These are phyloP conservation scores for Ornithoptera priamus DNA, from an alignment of 2,888 invertebrate species.

Conservation along the genomic window DNA sequence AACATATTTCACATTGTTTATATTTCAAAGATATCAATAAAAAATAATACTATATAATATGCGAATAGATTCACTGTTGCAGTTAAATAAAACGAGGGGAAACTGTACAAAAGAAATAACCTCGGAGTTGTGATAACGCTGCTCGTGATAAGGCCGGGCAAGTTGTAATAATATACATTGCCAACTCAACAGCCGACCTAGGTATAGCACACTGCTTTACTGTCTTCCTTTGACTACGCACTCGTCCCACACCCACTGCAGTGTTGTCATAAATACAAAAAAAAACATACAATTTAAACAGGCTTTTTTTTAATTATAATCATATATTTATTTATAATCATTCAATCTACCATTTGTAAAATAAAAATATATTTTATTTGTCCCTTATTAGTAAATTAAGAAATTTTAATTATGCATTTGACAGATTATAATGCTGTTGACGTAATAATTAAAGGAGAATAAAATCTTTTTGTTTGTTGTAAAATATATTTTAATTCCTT, in stretches of 20 bases:
- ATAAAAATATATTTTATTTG: slow-evolving; percentile 16
- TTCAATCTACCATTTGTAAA: background rate
- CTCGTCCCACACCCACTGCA: slow-evolving; percentile 66
- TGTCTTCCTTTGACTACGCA: slow-evolving; percentile 42
- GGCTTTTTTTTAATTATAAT: slow-evolving; percentile 10
- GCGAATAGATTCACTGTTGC: slow-evolving; percentile 6
- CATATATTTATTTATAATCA: background rate
- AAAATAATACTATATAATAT: background rate
- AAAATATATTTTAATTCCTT: slow-evolving; percentile 7
- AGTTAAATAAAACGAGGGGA: slow-evolving; percentile 59
- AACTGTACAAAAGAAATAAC: slow-evolving; percentile 63
- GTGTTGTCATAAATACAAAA: slow-evolving; percentile 56
- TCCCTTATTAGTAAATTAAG: background rate
- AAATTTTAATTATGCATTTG: slow-evolving; percentile 7
- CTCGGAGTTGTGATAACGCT: slow-evolving; percentile 60
- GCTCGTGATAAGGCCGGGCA: slow-evolving; percentile 44
- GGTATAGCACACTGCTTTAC: slow-evolving; percentile 72
- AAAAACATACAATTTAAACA: background rate
- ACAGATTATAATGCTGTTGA: background rate
- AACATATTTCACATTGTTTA: background rate
- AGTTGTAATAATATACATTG: slow-evolving; percentile 68
- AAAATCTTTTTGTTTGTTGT: background rate
- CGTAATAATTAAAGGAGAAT: background rate
- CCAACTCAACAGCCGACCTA: slow-evolving; percentile 76
- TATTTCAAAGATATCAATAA: background rate